Base-by-base conservation (phyloP, 2,888 invertebrate genomes). In the Lissocephala sabroskyi region DNA sequence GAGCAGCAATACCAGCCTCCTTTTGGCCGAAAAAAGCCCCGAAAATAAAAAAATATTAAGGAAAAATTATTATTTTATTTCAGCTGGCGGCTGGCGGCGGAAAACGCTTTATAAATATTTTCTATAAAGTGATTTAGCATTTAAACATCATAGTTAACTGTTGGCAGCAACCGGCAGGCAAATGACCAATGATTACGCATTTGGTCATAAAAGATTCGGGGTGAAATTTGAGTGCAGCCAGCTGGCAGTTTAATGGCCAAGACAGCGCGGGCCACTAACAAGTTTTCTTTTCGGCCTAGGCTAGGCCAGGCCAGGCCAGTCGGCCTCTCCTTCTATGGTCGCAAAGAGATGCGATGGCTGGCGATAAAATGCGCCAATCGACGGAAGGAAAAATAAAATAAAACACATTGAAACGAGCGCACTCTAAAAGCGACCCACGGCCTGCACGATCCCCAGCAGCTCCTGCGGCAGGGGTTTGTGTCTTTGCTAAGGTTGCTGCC, bases 111-210 rank as follows among this genome's bases (percentile, higher is more conserved):
- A n/a, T n/a, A n/a, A n/a, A n/a, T n/a, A n/a, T n/a, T n/a, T n/a
- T n/a, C n/a, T 71, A 68, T 68, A 68, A 68, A 68, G 68, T 75
- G 75, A 68, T 68, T 75, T 64, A n/a, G 59, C 59, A 64, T 67
- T 67, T 68, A 76, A 71, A 75, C 73, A 68, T 68, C 52, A 76
- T 68, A 59, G 64, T 68, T 76, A 68, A 56, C 56, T 56, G n/a
- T n/a, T n/a, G 49, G 18, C 57, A 45, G 43, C 35, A 39, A 52
- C 11, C 30, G 45, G 37, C 61, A 58, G 68, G 56, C 74, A 66
- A 66, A 73, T 71, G 76, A 56, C 76, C 73, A 67, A 63, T 63
- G 73, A 75, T 68, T 68, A 68, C 68, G 68, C 68, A 71, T 66
- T 67, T 70, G 46, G 49, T 28, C 56, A 45, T 48, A 47, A 52